Percentiles rank a stretch among this genome's conserved stretches.
Evolutionary conservation across 2,888 invertebrate genomes (phyloP).

Genomic region (Steinernema hermaphroditum): DNA sequence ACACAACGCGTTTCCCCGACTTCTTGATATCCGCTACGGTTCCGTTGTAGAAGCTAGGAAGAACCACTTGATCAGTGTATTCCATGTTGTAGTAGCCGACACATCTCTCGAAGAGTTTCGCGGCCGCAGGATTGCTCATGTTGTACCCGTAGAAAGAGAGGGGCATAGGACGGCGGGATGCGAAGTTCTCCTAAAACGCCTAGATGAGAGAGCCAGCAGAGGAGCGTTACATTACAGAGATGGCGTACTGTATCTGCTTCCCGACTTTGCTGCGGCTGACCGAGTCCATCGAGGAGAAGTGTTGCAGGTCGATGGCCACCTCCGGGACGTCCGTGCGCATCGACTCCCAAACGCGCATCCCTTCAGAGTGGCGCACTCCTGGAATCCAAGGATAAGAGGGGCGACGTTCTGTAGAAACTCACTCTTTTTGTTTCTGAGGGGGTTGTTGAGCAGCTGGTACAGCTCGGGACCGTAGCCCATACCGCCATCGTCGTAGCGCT

Average conservation of each 20-base stretch:
- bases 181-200: constrained; percentile 36
- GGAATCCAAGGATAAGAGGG: background rate
- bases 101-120: constrained; percentile 34
- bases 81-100: constrained; percentile 36
- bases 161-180: constrained; percentile 38
- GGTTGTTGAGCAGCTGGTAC: constrained; percentile 48
- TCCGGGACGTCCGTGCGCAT: constrained; percentile 35
- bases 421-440: constrained; percentile 45
- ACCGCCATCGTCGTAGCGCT: constrained; percentile 43
- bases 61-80: constrained; percentile 36
- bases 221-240: background rate
- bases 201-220: background rate
- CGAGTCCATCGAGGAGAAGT: background rate
- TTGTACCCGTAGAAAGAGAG: constrained; percentile 43
- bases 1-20: constrained; percentile 39
- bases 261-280: constrained; percentile 37
- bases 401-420: background rate
- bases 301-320: constrained; percentile 27
- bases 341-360: constrained; percentile 34
- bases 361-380: constrained; percentile 42
- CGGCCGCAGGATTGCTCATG: constrained; percentile 22
- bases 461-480: constrained; percentile 57
- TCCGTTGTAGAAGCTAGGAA: constrained; percentile 33
- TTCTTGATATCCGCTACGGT: constrained; percentile 34
- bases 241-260: constrained; percentile 44